phyloP scores from a whole-genome alignment of 1,140 invertebrate genomes.

The Ips nitidus region DNA sequence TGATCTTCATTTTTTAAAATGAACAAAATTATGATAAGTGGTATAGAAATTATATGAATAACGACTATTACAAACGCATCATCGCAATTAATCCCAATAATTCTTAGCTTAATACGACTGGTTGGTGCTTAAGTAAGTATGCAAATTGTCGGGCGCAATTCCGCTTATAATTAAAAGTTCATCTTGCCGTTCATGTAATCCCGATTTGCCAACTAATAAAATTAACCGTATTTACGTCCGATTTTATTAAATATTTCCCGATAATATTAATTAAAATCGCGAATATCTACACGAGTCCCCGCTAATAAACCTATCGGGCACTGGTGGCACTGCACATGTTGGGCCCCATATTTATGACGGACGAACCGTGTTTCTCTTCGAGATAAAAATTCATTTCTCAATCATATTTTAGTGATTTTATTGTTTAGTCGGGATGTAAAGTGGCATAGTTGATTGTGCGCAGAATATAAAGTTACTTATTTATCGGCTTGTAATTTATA shows the following conservation, averaged over 20 bases:
- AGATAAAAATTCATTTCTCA: slow-evolving; percentile 52
- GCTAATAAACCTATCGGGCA: slow-evolving; percentile 33
- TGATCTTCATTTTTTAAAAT: too few relatives aligned
- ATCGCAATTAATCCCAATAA: background rate
- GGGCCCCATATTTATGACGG: slow-evolving; percentile 47
- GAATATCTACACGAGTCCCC: slow-evolving; percentile 28
- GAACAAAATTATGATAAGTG: too few relatives aligned
- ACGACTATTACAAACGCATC: too few relatives aligned
- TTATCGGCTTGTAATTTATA: slow-evolving; percentile 53
- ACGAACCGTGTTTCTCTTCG: slow-evolving; percentile 46
- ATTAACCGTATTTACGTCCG: slow-evolving; percentile 25
- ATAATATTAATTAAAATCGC: slow-evolving; percentile 36
- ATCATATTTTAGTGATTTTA: slow-evolving; percentile 55
- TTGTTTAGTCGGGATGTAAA: slow-evolving; percentile 53
- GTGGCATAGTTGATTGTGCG: slow-evolving; percentile 53
- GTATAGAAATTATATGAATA: too few relatives aligned
- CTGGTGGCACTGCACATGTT: slow-evolving; percentile 38
- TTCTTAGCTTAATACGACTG: background rate
- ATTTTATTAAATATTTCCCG: slow-evolving; percentile 38
- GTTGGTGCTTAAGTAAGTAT: background rate
- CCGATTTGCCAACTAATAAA: slow-evolving; percentile 12
- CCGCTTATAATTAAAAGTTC: slow-evolving; percentile 12
- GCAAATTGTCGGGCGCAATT: background rate
- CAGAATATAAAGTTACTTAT: slow-evolving; percentile 54
- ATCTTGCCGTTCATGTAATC: slow-evolving; percentile 12